Base-by-base conservation (phyloP, 1,140 invertebrate genomes). In the Macrotrachela quadricornifera region DNA sequence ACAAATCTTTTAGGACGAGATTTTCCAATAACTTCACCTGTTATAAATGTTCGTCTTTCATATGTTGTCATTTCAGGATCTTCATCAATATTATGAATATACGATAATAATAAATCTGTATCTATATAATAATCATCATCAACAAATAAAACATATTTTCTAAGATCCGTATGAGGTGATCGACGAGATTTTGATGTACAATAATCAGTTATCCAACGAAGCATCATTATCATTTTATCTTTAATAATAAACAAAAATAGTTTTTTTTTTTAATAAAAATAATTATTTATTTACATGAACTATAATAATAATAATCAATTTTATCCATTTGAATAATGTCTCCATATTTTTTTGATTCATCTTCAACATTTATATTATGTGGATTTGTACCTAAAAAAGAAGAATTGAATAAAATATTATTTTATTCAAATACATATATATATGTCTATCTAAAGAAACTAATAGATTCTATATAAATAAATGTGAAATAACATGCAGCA, bases 301-400 rank as follows among this genome's bases (percentile, higher is more conserved):
- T 53, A 30, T 53, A 46, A 12, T 53, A 48, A 38, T 53, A 53
- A 12, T 21, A 37, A 39, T 53, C 51, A 18, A 21, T 46, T 38
- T 46, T 46, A 48, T 53, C 38, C 43, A 46, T 43, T 38, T 53
- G 51, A n/a, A 53, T 44, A 21, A 53, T 48, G 37, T 53, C 51
- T n/a, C 44, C 44, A 38, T 46, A 53, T 1, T 41, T 38, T 46
- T 16, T 9, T 30, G 46, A 42, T 30, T 53, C 51, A 21, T 21
- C 15, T 42, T 46, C 30, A 13, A 53, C n/a, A n/a, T n/a, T n/a
- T n/a, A n/a, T n/a, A n/a, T n/a, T n/a, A n/a, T n/a, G n/a, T n/a
- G n/a, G n/a, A n/a, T n/a, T n/a, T n/a, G 30, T 46, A 12, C 12
- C 12, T 42, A 42, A 12, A 42, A 42, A 12, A 42, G n/a, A 42